Conservation (phyloP, 2,113 vertebrate species). For the Marcusenius ussheri region DNA sequence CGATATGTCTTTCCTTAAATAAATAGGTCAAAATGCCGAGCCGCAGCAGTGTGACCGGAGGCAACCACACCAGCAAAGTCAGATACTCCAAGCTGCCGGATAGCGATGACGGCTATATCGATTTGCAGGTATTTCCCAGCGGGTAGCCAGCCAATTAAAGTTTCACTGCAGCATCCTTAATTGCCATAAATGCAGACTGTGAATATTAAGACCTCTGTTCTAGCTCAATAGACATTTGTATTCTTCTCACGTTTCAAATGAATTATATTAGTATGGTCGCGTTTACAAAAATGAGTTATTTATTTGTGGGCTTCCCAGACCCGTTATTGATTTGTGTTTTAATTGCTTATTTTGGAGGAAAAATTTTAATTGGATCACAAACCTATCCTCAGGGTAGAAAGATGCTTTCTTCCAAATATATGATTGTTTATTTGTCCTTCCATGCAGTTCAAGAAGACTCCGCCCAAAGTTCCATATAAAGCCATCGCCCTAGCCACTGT, state of each 20-base stretch:
- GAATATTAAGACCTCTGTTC: background rate
- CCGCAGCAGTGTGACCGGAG: constrained; percentile 64
- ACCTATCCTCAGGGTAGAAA: background rate
- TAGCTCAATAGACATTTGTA: background rate
- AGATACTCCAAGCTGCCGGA: constrained; percentile 83
- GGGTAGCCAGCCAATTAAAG: background rate
- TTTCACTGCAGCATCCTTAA: background rate
- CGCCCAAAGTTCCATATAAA: constrained; percentile 97
- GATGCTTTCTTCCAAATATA: background rate
- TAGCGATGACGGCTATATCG: constrained; percentile 91
- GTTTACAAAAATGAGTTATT: background rate
- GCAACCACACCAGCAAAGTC: constrained; percentile 70
- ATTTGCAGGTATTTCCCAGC: constrained; percentile 70
- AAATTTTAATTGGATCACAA: background rate
- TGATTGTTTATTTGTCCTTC: background rate
- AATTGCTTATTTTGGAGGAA: background rate
- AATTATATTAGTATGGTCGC: background rate
- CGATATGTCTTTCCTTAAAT: background rate
- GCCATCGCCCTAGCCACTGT: constrained; percentile 81
- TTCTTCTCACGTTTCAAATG: background rate
- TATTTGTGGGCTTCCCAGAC: background rate
- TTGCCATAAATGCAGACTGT: background rate
- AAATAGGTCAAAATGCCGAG: constrained; percentile 69
- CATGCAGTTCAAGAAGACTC: constrained; percentile 85
- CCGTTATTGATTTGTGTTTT: background rate